Evolutionary conservation across 2,888 invertebrate species (phyloP), one percentile per base, ranked within the genome.

Genomic region (Pelosia muscerda): DNA sequence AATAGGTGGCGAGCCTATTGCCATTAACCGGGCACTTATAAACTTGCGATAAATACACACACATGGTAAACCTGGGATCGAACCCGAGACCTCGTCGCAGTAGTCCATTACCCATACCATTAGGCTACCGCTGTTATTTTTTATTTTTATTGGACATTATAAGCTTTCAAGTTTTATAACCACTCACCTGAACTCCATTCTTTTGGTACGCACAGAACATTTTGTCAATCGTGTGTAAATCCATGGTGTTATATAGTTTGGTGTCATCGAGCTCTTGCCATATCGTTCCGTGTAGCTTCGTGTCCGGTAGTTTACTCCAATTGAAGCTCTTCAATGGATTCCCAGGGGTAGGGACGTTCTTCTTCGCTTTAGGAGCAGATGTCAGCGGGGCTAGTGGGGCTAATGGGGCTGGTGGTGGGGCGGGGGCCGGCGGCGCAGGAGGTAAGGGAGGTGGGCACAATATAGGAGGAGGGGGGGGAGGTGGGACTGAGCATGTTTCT

Each of bases 251-350:
- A 90, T 99, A 99, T 76, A 99, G 94, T 89, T 98, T 98, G 0
- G 97, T 96, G 84, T 99, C 99, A 82, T 99, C 99, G 64, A 99
- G 88, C 85, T 98, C 98, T 78, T 97, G 97, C 99, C 99, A 99
- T 73, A 99, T 97, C 0, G 99, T 99, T 13, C 99, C 99, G 78
- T 97, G 97, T 2, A 99, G 95, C 87, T 98, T 98, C 55, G 97
- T 96, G 81, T 99, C 98, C 0, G 99, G 98, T 71, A 99, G 95
- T 88, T 98, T 99, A 64, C 98, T 98, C 99, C 99, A 99, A 94
- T 99, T 99, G 95, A 99, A 98, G 66, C 98, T 98, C 91, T 99
- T 99, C 66, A 99, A 93, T 0, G 99, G 98, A 90, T 98, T 98
- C 8, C 97, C 96, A 0, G 99, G 98, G 81, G 98, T 98, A 15